Conservation (phyloP, 2,113 vertebrate species). For the Leiothrix lutea region DNA sequence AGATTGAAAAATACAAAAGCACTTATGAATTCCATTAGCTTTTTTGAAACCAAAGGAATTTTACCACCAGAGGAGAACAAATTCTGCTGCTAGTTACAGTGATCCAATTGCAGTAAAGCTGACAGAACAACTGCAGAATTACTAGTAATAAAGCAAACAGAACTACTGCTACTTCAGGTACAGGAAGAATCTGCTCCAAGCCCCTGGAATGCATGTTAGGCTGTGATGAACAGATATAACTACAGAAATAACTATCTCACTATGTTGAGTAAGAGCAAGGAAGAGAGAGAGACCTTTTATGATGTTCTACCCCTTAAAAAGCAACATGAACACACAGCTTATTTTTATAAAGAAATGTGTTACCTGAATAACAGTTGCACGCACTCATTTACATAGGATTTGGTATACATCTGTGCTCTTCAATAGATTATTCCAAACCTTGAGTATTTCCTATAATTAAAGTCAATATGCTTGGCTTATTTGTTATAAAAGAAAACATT, state of each 20-base stretch:
- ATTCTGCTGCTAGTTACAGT: neutral
- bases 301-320: neutral
- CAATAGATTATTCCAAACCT: conserved; percentile 17
- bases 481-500: conserved; percentile 1
- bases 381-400: neutral
- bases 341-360: conserved; percentile 6
- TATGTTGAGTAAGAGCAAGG: neutral
- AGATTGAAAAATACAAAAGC: conserved; percentile 1
- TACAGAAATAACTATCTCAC: neutral
- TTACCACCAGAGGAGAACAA: neutral
- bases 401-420: conserved; percentile 26
- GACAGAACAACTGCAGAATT: neutral
- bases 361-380: conserved; percentile 17
- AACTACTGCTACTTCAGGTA: neutral
- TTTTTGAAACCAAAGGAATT: conserved; percentile 26
- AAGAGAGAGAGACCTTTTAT: neutral
- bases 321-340: neutral
- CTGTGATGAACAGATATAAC: neutral
- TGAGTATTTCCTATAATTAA: conserved; percentile 27
- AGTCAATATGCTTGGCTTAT: conserved; percentile 25
- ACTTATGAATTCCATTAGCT: neutral
- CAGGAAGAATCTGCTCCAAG: neutral
- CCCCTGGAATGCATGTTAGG: neutral
- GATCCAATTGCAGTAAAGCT: neutral
- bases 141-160: neutral